Evolutionary conservation across 2,888 invertebrate genomes (phyloP).

Genomic region (Drosophila merina): DNA sequence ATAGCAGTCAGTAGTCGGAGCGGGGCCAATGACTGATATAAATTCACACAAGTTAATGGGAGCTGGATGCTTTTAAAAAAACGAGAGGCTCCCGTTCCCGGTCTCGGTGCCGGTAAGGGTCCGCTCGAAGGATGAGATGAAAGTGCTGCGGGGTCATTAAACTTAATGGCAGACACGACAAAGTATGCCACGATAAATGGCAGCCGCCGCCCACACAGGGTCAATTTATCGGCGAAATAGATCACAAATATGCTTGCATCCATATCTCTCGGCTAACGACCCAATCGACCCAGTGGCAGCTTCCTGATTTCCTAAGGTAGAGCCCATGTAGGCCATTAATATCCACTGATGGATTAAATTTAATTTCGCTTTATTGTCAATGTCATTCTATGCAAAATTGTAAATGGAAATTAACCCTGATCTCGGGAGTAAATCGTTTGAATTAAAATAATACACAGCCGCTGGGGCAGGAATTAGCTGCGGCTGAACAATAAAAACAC

Average conservation of each 20-base stretch:
- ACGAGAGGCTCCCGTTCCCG: constrained; percentile 6
- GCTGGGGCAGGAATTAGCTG: constrained; percentile 17
- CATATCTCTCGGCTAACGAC: constrained; percentile 6
- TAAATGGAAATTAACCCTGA: constrained; percentile 49
- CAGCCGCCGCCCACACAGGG: constrained; percentile 32
- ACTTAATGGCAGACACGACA: constrained; percentile 49
- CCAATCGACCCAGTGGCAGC: constrained; percentile 14
- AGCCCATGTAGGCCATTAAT: too few relatives aligned
- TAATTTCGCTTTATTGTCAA: constrained; percentile 49
- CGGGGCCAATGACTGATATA: constrained; percentile 68
- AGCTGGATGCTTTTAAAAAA: constrained; percentile 72
- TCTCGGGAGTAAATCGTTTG: constrained; percentile 70
- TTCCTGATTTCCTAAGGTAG: not conserved
- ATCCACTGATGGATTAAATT: constrained; percentile 53
- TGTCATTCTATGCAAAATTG: constrained; percentile 49
- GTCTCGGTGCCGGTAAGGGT: too few relatives aligned
- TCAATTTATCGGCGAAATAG: constrained; percentile 47
- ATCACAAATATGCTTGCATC: constrained; percentile 39
- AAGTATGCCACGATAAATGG: constrained; percentile 51
- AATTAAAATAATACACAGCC: constrained; percentile 64
- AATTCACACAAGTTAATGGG: constrained; percentile 75
- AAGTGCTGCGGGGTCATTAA: constrained; percentile 48
- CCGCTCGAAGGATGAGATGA: constrained; percentile 37
- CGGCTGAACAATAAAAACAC: constrained; percentile 57
- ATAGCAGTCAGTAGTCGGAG: constrained; percentile 62